These are phyloP conservation scores for Lipophrys pholis DNA, from an alignment of 2,113 vertebrate genomes.

Conservation along the genomic window DNA sequence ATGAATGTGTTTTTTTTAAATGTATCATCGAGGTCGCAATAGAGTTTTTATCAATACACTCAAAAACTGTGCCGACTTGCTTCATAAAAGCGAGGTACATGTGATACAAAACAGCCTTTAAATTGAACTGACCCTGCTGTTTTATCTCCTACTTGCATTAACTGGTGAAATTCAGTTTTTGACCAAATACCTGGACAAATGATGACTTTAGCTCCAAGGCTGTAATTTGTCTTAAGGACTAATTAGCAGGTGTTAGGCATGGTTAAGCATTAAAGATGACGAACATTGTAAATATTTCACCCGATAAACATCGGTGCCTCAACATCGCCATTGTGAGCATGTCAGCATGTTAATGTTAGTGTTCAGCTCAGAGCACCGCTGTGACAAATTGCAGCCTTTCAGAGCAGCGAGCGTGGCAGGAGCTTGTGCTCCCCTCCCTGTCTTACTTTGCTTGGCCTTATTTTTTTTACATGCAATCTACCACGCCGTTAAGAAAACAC, in stretches of 20 bases:
- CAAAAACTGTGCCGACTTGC: neutral
- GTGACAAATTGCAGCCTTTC: constrained; percentile 18
- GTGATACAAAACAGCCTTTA: no score
- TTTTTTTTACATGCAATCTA: neutral
- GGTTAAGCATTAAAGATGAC: neutral
- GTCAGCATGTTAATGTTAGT: constrained; percentile 9
- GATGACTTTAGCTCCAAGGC: neutral
- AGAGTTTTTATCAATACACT: neutral
- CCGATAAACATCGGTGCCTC: neutral
- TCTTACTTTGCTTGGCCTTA: neutral
- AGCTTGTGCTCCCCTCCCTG: neutral
- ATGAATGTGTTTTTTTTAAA: neutral
- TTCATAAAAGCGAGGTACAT: neutral
- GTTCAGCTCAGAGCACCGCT: constrained; percentile 12
- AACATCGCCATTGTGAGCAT: neutral
- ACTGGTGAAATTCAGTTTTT: neutral
- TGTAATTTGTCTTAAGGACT: neutral
- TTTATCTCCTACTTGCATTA: no score
- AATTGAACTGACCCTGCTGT: no score
- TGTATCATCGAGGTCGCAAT: neutral
- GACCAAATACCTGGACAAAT: neutral
- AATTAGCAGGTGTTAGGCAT: constrained; percentile 13
- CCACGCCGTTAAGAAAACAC: neutral
- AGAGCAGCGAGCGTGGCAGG: neutral
- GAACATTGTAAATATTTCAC: neutral